These are phyloP conservation scores for Aelia acuminata DNA, from an alignment of 2,888 invertebrate genomes.

Conservation along the genomic window DNA sequence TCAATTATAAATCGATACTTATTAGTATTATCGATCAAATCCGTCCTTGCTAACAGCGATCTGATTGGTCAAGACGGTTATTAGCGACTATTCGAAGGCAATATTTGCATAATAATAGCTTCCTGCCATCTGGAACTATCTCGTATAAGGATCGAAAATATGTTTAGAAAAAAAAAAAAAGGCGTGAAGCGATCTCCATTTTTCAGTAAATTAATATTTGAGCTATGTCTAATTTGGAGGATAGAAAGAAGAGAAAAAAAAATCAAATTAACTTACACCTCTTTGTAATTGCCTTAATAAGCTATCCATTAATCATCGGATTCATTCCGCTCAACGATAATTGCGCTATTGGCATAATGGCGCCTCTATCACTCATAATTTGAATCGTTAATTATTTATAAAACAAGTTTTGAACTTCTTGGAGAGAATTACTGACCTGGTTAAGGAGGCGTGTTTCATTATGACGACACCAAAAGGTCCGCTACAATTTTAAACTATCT, in stretches of 20 bases:
- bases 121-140: neutral
- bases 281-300: slow-evolving; percentile 26
- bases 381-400: neutral
- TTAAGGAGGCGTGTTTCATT: neutral
- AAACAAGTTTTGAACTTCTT: neutral
- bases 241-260: neutral
- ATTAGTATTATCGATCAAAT: neutral
- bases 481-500: no score
- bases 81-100: neutral
- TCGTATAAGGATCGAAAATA: neutral
- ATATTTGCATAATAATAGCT: slow-evolving; percentile 12
- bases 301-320: slow-evolving; percentile 20
- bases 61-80: neutral
- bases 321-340: neutral
- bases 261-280: slow-evolving; percentile 25
- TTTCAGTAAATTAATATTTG: slow-evolving; percentile 36
- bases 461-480: neutral
- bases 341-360: slow-evolving; percentile 1
- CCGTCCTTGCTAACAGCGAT: neutral
- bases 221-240: slow-evolving; percentile 15
- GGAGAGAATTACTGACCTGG: neutral
- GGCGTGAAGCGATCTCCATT: slow-evolving; percentile 23
- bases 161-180: neutral
- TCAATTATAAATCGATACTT: neutral
- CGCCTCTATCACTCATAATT: neutral